Conservation (phyloP, 2,113 vertebrate species). For the Macrotus californicus region DNA sequence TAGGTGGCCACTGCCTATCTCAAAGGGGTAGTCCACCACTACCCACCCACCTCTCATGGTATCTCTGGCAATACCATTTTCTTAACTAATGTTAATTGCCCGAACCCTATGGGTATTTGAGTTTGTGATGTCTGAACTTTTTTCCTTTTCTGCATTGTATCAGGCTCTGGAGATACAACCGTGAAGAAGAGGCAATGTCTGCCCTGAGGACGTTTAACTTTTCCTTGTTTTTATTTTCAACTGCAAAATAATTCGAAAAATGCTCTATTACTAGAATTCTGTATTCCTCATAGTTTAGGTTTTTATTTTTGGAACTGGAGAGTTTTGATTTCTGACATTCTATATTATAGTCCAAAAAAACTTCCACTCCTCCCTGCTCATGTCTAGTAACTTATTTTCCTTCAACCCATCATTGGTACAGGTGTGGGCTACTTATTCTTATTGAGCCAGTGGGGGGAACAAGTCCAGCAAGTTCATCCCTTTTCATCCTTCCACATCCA, state of each 20-base stretch:
- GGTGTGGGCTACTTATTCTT: neutral
- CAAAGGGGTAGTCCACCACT: neutral
- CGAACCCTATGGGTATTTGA: neutral
- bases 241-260: neutral
- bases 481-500: neutral
- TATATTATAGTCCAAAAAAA: neutral
- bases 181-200: neutral
- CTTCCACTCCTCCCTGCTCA: neutral
- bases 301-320: neutral
- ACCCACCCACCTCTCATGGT: neutral
- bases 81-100: neutral
- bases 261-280: neutral
- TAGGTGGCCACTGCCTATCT: neutral
- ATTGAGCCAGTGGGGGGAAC: neutral
- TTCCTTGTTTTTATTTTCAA: neutral
- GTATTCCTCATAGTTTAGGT: neutral
- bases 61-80: neutral
- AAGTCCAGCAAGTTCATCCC: neutral
- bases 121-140: neutral
- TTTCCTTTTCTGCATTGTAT: neutral
- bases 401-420: neutral
- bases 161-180: neutral
- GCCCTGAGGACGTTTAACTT: neutral
- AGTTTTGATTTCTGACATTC: conserved; percentile 23
- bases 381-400: neutral